Base-by-base conservation (phyloP, 2,888 invertebrate species). In the Thereva nobilitata region DNA sequence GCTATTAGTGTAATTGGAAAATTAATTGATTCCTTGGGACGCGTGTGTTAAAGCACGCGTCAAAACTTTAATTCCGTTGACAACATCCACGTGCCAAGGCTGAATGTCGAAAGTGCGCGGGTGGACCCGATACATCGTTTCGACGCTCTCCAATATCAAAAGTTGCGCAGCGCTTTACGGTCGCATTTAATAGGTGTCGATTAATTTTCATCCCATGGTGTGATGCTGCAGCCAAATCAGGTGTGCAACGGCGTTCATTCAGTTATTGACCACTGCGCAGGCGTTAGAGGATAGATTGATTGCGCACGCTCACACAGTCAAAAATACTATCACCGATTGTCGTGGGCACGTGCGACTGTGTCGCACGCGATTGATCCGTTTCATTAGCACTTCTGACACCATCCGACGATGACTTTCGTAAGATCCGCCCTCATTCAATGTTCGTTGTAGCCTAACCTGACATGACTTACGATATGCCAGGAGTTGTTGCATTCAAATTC, bases 1-100 rank as follows among this genome's bases (percentile, higher is more conserved):
- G 57, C 57, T 59, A 47, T 59, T 47, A 59, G n/a, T 47, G 57
- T 59, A 59, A 59, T 59, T 59, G 57, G 47, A 59, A 59, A 59
- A 47, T 59, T 59, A 59, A 59, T 59, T 59, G 47, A 59, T 59
- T 23, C 23, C 23, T 44, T 59, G 37, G 4, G 12, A 45, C 45
- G 47, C 47, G 57, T 59, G 35, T 38, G 47, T 38, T 59, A 47
- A 45, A 45, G 57, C 57, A 59, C 57, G 57, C 47, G 9, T 59
- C 47, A n/a, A 47, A 47, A 47, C 47, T 47, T 47, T 59, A 47
- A 59, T 44, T 38, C 8, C 45, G 47, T 47, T 59, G 45, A 59
- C 57, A 37, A n/a, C 57, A 23, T 23, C 23, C 23, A 23, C 23
- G 23, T 23, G 23, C 23, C 23, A 23, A 23, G 23, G 23, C 23